Percentiles rank a stretch among this genome's conserved stretches.
Conservation (phyloP, 2,797 vertebrate genomes). For the Cuculus canorus region DNA sequence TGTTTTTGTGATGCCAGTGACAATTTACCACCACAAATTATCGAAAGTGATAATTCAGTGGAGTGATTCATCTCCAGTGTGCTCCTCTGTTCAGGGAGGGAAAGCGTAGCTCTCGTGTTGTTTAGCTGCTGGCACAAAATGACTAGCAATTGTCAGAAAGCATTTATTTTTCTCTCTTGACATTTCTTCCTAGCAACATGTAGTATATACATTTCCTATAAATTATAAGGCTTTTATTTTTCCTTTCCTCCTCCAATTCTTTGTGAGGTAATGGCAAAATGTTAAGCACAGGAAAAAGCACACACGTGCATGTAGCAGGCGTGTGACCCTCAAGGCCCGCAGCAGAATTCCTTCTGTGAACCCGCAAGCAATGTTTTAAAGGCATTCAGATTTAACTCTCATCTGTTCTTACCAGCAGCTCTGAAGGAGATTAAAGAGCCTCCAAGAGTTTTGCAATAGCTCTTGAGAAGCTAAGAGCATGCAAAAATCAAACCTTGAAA, state of each 20-base stretch:
- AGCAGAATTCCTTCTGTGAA: neutral
- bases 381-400: neutral
- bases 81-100: neutral
- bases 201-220: slow-evolving; percentile 20
- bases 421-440: neutral
- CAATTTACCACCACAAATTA: slow-evolving; percentile 24
- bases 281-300: neutral
- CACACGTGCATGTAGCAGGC: neutral
- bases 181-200: neutral
- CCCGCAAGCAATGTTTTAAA: neutral
- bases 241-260: neutral
- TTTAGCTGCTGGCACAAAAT: slow-evolving; percentile 11
- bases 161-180: neutral
- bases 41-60: neutral
- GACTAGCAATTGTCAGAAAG: slow-evolving; percentile 12
- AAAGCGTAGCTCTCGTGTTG: neutral
- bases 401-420: neutral
- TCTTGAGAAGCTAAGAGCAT: neutral
- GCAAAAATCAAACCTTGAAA: neutral
- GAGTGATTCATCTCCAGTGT: neutral
- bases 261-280: neutral
- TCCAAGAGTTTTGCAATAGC: neutral
- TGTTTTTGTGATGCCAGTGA: neutral
- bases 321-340: neutral
- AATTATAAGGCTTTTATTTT: neutral